Base-by-base conservation (phyloP, 1,140 invertebrate species). In the Eulimnadia texana region DNA sequence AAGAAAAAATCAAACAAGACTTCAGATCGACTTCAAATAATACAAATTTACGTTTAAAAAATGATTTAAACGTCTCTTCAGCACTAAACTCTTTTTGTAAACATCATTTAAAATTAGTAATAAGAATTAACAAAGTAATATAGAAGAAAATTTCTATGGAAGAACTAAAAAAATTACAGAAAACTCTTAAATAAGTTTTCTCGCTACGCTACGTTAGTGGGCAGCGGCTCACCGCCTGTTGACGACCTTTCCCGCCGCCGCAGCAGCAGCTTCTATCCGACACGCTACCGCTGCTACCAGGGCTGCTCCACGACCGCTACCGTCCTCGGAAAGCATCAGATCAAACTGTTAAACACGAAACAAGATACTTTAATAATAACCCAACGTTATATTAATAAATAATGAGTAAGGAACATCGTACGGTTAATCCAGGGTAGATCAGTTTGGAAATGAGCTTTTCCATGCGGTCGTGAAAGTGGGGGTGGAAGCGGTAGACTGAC, bases 401-500 rank as follows among this genome's bases (percentile, higher is more conserved):
- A 50, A 50, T 6, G 50, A n/a, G 19, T 50, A 50, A 3, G 3
- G 19, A 19, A 50, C 23, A 19, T 50, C 23, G 19, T 64, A 77
- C 76, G 68, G 75, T 70, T 33, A 75, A 70, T 50, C 67, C 74
- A 3, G 77, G 74, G 57, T 76, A 68, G 20, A 72, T 67, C 11
- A 72, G 77, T 72, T 92, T 79, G 25, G 79, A 75, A 69, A 97
- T 95, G 73, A 91, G 93, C 64, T 93, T 84, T 60, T 86, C 84
- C 89, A 99, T 96, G 61, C 98, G 80, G 73, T 90, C 81, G 72
- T 96, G 91, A 77, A 99, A 98, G 73, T 94, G 86, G 1, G 96
- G 96, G 75, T 99, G 97, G 79, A 90, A 98, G 68, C 94, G 82
- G 74, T 98, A 99, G 0, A 99, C 89, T 22, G 94, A 98, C 19